Evolutionary conservation across 2,113 vertebrate species (phyloP).

Genomic region (Bubo bubo): DNA sequence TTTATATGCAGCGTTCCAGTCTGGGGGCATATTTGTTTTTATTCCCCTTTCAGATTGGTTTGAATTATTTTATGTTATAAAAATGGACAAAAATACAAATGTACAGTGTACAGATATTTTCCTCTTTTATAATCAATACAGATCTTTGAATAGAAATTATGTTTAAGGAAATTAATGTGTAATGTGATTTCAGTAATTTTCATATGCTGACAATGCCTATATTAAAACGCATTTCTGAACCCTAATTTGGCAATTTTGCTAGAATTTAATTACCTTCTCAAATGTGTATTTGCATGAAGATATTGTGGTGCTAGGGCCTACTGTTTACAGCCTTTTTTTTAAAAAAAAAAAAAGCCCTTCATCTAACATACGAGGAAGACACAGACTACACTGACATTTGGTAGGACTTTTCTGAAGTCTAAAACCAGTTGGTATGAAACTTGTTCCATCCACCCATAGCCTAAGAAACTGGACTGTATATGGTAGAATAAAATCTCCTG

Average conservation of each 20-base stretch:
- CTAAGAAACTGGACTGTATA: background rate
- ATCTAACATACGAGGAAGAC: background rate
- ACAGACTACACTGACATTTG: background rate
- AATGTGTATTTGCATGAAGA: background rate
- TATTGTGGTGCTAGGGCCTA: background rate
- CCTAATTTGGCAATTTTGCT: background rate
- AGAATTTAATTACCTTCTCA: background rate
- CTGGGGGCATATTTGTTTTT: background rate
- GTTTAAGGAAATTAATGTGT: background rate
- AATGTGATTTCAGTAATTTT: background rate
- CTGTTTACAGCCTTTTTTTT: background rate
- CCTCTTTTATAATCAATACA: background rate
- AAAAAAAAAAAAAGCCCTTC: background rate
- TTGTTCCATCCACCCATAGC: background rate
- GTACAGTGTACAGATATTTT: background rate
- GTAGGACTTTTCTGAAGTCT: background rate
- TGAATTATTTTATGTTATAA: slow-evolving; percentile 4
- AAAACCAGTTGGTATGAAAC: background rate
- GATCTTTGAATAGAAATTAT: background rate
- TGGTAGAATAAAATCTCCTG: background rate
- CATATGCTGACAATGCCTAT: background rate
- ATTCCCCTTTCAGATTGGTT: background rate
- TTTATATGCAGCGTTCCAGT: background rate
- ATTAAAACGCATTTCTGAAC: background rate
- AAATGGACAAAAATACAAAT: background rate